Evolutionary conservation across 2,888 invertebrate species (phyloP).

Genomic region (Branchinecta sandiegonensis): DNA sequence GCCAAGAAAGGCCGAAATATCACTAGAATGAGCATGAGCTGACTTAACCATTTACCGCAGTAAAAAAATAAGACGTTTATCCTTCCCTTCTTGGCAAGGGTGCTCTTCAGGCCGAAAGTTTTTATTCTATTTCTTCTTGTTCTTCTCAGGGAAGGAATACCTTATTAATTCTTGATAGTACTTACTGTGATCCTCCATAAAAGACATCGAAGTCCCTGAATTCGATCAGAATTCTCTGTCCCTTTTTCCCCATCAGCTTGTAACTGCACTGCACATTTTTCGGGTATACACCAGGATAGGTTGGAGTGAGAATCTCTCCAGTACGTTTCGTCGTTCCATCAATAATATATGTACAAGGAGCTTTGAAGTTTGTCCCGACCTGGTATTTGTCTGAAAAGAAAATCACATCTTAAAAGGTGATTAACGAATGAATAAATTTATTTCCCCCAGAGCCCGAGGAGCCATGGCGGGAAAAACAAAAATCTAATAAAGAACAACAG

Average conservation of each 20-base stretch:
- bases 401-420: too few relatives aligned
- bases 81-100: too few relatives aligned
- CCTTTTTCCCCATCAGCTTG: slow-evolving; percentile 73
- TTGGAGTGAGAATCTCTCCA: slow-evolving; percentile 84
- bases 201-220: slow-evolving; percentile 97
- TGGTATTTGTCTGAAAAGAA: slow-evolving; percentile 51
- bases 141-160: neutral
- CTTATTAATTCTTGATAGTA: neutral
- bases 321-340: slow-evolving; percentile 37
- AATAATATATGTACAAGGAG: slow-evolving; percentile 54
- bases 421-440: too few relatives aligned
- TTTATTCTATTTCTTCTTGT: too few relatives aligned
- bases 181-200: slow-evolving; percentile 96
- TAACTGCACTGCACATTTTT: slow-evolving; percentile 87
- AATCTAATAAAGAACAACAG: too few relatives aligned
- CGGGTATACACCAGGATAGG: slow-evolving; percentile 98
- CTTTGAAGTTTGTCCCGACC: slow-evolving; percentile 74
- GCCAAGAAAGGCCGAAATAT: too few relatives aligned
- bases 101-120: too few relatives aligned
- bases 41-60: too few relatives aligned
- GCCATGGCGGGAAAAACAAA: neutral
- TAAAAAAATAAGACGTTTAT: too few relatives aligned
- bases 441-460: neutral
- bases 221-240: slow-evolving; percentile 83
- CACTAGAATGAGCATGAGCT: too few relatives aligned